Base-by-base conservation (phyloP, 2,888 invertebrate genomes). In the Andrena praecox region DNA sequence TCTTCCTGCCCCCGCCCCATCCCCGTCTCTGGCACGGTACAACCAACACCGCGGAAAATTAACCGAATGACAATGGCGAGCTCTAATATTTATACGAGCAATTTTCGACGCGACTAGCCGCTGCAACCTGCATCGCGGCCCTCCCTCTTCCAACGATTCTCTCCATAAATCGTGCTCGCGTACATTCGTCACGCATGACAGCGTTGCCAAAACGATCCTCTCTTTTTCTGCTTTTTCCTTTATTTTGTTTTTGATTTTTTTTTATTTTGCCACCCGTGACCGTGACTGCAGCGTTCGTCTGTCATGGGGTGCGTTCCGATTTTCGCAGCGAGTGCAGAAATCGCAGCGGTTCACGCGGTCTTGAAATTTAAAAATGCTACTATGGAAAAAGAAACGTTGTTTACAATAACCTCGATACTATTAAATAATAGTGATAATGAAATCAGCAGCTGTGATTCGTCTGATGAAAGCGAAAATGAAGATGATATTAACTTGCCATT, bases 11-110 rank as follows among this genome's bases (percentile, higher is more conserved):
- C 10, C 50, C 20, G 10, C n/a, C 50, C 76, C 63, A 52, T 67
- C 31, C 72, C 48, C 78, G 29, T 75, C 66, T 68, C 62, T 72
- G 62, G 62, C 71, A 50, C 71, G 75, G 72, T 71, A 67, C 85
- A 66, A 59, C 80, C 84, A 82, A 77, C 89, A 79, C 82, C 86
- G 87, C 85, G 87, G 87, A 90, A 91, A 91, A 91, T 92, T 91
- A 91, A 90, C 90, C 89, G 90, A 85, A 85, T 86, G 87, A 89
- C 89, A 88, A 90, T 89, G 85, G 86, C 89, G 81, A 85, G 84
- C 84, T 89, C 87, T 87, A 91, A 91, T 92, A 91, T 91, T 91
- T 91, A 91, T 91, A 91, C 90, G 88, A 88, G 90, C 91, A 91
- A 91, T 91, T 91, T 91, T 90, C 89, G 87, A 75, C 85, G 77